These are phyloP conservation scores for Euura lappo DNA, from an alignment of 1,140 invertebrate species.

Conservation along the genomic window DNA sequence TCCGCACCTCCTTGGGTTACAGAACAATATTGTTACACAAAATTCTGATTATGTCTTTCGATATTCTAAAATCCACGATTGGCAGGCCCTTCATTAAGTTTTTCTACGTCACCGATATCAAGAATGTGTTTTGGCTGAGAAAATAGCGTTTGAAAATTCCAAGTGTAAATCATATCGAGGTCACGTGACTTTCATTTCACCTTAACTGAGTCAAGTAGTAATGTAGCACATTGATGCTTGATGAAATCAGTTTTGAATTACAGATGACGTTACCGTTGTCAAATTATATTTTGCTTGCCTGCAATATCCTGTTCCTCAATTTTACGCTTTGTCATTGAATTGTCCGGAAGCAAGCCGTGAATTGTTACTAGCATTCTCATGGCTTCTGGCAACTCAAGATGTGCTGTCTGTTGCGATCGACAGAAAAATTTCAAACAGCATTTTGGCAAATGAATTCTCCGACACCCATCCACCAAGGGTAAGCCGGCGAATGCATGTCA, in stretches of 20 bases:
- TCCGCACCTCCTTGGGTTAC: too few relatives aligned
- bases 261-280: constrained; percentile 34
- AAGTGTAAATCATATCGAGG: too few relatives aligned
- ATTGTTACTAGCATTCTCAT: constrained; percentile 43
- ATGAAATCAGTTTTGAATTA: constrained; percentile 15
- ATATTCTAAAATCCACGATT: too few relatives aligned
- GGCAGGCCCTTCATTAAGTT: too few relatives aligned
- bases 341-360: constrained; percentile 26
- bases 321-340: constrained; percentile 34
- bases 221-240: too few relatives aligned
- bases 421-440: constrained; percentile 29
- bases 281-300: constrained; percentile 47
- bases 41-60: too few relatives aligned
- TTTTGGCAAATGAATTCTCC: constrained; percentile 21
- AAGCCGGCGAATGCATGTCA: constrained; percentile 1
- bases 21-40: too few relatives aligned
- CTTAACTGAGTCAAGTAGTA: too few relatives aligned
- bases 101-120: too few relatives aligned
- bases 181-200: too few relatives aligned
- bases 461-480: constrained; percentile 15
- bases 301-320: constrained; percentile 41
- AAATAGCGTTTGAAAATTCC: too few relatives aligned
- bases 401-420: constrained; percentile 28
- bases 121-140: too few relatives aligned
- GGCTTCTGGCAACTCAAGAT: constrained; percentile 41